phyloP scores from a whole-genome alignment of 92 coral and sea anemone genomes.

The Epizoanthus fatuus region DNA sequence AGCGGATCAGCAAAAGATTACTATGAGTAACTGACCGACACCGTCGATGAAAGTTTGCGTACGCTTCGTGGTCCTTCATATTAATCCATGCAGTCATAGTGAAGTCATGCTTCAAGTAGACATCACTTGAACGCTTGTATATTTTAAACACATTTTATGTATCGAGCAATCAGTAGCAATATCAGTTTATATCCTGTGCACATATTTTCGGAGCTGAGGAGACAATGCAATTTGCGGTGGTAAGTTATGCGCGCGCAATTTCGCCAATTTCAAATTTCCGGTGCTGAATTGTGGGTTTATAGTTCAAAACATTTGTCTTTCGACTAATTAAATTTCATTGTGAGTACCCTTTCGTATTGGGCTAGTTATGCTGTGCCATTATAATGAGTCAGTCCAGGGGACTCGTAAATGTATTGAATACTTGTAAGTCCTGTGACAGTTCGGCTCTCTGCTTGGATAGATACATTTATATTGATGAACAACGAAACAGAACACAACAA shows the following conservation, averaged over 20 bases:
- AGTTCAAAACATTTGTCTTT: background rate
- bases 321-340: background rate
- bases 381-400: too few species aligned
- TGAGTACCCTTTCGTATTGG: background rate
- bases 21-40: too few species aligned
- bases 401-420: too few species aligned
- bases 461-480: too few species aligned
- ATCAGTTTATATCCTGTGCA: background rate
- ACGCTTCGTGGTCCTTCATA: background rate
- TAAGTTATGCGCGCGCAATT: background rate
- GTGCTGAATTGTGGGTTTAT: conserved; percentile 16
- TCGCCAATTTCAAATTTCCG: conserved; percentile 22
- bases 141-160: background rate
- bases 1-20: too few species aligned
- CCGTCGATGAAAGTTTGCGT: too few species aligned
- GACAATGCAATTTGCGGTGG: background rate
- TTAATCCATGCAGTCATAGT: too few species aligned
- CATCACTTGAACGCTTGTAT: background rate
- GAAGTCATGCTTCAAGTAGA: background rate
- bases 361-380: too few species aligned
- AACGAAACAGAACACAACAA: too few species aligned
- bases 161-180: background rate
- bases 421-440: too few species aligned
- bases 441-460: too few species aligned
- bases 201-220: background rate